A percentile compares a stretch with the other conserved stretches of the same genome.
Conservation (phyloP, 2,888 invertebrate genomes). For the Psylliodes chrysocephalus region DNA sequence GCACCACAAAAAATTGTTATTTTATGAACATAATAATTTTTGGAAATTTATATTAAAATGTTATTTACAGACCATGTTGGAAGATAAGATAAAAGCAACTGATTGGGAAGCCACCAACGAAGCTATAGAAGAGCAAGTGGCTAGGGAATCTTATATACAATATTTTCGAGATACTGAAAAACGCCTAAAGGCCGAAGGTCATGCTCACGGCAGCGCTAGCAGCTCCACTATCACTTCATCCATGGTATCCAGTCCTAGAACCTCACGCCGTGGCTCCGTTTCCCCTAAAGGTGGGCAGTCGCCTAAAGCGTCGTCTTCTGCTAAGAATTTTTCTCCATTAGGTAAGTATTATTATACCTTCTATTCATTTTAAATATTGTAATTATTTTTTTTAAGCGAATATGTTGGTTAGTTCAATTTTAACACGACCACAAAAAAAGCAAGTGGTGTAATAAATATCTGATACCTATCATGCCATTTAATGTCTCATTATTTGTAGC, state of each 20-base stretch:
- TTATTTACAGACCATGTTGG: constrained; percentile 79
- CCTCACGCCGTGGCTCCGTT: constrained; percentile 59
- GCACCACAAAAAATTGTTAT: too few relatives aligned
- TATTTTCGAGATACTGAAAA: constrained; percentile 65
- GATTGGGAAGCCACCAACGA: constrained; percentile 94
- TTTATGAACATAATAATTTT: too few relatives aligned
- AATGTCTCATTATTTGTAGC: too few relatives aligned
- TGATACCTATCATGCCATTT: too few relatives aligned
- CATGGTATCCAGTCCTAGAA: constrained; percentile 57
- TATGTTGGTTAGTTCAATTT: too few relatives aligned
- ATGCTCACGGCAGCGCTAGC: constrained; percentile 59
- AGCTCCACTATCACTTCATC: constrained; percentile 61
- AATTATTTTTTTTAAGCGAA: background rate
- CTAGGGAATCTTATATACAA: constrained; percentile 85
- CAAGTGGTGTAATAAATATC: too few relatives aligned
- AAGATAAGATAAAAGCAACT: constrained; percentile 88
- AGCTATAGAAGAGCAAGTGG: constrained; percentile 89
- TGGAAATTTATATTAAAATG: constrained; percentile 14
- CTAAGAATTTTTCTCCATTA: constrained; percentile 52
- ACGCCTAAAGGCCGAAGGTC: constrained; percentile 60
- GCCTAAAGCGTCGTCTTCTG: constrained; percentile 58
- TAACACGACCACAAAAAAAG: too few relatives aligned
- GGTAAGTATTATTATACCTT: constrained; percentile 43
- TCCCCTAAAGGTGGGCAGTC: constrained; percentile 62
- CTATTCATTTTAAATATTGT: background rate